These are phyloP conservation scores for Ashinkailepas kermadecensis DNA, from an alignment of 2,888 invertebrate species.

Conservation along the genomic window DNA sequence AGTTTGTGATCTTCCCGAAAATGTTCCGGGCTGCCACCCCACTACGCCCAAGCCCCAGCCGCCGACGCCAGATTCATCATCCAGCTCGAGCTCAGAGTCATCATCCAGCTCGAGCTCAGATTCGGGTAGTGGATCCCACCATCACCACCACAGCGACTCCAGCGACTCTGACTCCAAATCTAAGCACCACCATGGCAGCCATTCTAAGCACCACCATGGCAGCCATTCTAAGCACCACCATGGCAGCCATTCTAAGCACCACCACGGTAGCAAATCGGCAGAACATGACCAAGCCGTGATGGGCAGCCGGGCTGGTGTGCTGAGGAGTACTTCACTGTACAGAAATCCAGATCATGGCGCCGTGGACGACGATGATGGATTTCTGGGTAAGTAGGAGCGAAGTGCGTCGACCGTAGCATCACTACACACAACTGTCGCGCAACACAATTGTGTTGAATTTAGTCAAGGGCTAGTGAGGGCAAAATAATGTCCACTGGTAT, in stretches of 20 bases:
- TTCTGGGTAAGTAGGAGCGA: neutral
- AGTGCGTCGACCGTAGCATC: too few relatives aligned
- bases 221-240: slow-evolving; percentile 1
- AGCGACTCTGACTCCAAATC: neutral
- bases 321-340: neutral
- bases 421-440: too few relatives aligned
- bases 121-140: neutral
- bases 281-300: neutral
- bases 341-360: neutral
- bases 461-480: too few relatives aligned
- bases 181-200: slow-evolving; percentile 1
- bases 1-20: neutral
- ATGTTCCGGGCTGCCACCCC: neutral
- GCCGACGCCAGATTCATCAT: neutral
- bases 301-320: too few relatives aligned
- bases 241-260: neutral
- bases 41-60: neutral
- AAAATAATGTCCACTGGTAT: too few relatives aligned
- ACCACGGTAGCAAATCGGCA: neutral
- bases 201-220: neutral
- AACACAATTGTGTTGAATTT: too few relatives aligned
- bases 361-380: neutral
- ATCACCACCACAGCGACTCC: neutral
- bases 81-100: too few relatives aligned
- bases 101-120: neutral